A percentile compares a stretch with the other conserved stretches of the same genome.
Evolutionary conservation across 2,113 vertebrate genomes (phyloP).

Genomic region (Sturnira hondurensis): DNA sequence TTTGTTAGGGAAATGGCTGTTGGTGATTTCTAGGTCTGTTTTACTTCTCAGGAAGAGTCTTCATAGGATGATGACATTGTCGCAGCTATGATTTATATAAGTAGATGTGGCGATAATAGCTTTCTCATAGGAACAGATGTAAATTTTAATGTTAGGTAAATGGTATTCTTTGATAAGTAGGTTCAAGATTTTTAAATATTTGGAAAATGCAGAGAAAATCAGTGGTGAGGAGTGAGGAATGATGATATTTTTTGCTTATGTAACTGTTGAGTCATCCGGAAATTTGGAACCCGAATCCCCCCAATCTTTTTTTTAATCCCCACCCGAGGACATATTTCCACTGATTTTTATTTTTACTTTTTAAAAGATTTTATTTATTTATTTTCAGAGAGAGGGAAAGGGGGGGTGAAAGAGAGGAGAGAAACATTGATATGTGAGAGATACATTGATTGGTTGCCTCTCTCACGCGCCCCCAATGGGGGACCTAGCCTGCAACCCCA

Average conservation of each 20-base stretch:
- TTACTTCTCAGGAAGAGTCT: background rate
- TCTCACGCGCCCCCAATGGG: no score
- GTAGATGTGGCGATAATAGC: background rate
- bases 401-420: no score
- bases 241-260: background rate
- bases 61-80: background rate
- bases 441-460: no score
- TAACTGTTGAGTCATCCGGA: background rate
- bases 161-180: background rate
- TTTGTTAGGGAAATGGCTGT: background rate
- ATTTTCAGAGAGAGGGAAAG: no score
- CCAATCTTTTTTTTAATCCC: no score
- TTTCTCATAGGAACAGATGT: background rate
- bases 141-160: background rate
- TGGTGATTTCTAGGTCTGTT: background rate
- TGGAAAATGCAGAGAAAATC: background rate
- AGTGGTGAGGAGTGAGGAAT: background rate
- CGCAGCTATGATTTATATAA: background rate
- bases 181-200: conserved; percentile 40
- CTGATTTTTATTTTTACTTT: no score
- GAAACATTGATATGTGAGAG: no score
- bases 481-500: no score
- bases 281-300: background rate
- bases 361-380: no score
- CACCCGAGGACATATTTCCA: no score